Evolutionary conservation across 2,888 invertebrate genomes (phyloP).

Genomic region (Drosophila formosana): DNA sequence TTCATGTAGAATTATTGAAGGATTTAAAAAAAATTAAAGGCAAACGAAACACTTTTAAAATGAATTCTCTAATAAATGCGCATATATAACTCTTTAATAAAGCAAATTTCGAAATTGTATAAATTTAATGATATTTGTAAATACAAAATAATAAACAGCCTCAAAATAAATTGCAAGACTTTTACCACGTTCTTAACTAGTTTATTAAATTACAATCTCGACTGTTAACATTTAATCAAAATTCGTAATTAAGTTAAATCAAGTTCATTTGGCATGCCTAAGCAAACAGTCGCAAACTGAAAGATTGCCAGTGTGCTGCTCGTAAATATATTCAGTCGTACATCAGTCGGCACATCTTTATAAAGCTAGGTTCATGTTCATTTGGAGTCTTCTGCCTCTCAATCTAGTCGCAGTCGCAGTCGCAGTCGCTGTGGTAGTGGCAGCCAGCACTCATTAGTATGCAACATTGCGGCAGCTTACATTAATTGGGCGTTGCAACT

Average conservation of each 20-base stretch:
- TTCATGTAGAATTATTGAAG: too few relatives aligned
- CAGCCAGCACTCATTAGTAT: conserved; percentile 73
- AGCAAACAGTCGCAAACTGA: conserved; percentile 24
- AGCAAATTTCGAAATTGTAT: too few relatives aligned
- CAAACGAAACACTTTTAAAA: too few relatives aligned
- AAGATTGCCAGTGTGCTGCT: not conserved
- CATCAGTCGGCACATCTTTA: conserved; percentile 48
- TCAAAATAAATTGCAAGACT: too few relatives aligned
- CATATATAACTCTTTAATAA: too few relatives aligned
- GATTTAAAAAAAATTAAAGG: too few relatives aligned
- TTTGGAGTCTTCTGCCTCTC: conserved; percentile 30
- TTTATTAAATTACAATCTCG: not conserved
- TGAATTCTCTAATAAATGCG: too few relatives aligned
- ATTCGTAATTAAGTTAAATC: conserved; percentile 15
- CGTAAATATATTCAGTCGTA: conserved; percentile 15
- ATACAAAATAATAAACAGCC: too few relatives aligned
- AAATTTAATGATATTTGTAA: too few relatives aligned
- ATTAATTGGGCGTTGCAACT: conserved; percentile 83
- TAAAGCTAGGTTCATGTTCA: conserved; percentile 37
- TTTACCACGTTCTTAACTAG: too few relatives aligned
- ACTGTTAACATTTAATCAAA: conserved; percentile 12
- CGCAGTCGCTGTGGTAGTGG: conserved; percentile 26
- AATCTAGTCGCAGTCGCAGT: conserved; percentile 8
- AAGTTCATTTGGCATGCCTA: conserved; percentile 26
- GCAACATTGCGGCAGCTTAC: conserved; percentile 78